Percentiles rank a stretch among this genome's conserved stretches.
Conservation (phyloP, 2,113 vertebrate genomes). For the Girardinichthys multiradiatus region DNA sequence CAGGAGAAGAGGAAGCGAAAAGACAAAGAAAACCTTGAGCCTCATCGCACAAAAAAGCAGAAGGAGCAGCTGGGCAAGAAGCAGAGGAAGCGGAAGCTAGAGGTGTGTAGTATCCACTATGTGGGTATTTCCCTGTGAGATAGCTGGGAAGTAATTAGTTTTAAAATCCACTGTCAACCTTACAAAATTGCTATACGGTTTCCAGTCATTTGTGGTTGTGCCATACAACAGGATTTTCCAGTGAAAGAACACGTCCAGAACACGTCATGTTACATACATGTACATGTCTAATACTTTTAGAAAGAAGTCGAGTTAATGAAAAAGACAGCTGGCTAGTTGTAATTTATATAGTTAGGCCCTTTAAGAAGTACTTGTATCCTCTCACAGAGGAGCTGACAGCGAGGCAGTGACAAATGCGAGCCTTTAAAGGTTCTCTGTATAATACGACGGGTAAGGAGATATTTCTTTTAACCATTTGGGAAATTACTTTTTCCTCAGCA, state of each 20-base stretch:
- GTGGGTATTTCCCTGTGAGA: fast-evolving
- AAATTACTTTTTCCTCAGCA: too few species aligned
- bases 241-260: not conserved
- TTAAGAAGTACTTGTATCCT: too few species aligned
- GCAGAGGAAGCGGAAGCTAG: constrained; percentile 74
- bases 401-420: not conserved
- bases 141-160: not conserved
- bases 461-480: too few species aligned
- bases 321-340: too few species aligned
- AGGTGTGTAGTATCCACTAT: constrained; percentile 26
- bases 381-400: too few species aligned
- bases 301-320: too few species aligned
- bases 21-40: constrained; percentile 79
- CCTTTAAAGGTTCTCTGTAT: not conserved
- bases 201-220: not conserved
- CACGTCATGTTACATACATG: too few species aligned
- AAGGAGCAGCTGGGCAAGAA: constrained; percentile 74
- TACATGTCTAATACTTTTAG: too few species aligned
- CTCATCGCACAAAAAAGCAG: constrained; percentile 62
- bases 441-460: too few species aligned
- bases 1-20: constrained; percentile 76
- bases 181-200: not conserved
- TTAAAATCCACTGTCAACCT: not conserved
- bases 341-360: too few species aligned
- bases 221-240: not conserved